Evolutionary conservation across 2,888 invertebrate genomes (phyloP).

Genomic region (Ectemnius continuus): DNA sequence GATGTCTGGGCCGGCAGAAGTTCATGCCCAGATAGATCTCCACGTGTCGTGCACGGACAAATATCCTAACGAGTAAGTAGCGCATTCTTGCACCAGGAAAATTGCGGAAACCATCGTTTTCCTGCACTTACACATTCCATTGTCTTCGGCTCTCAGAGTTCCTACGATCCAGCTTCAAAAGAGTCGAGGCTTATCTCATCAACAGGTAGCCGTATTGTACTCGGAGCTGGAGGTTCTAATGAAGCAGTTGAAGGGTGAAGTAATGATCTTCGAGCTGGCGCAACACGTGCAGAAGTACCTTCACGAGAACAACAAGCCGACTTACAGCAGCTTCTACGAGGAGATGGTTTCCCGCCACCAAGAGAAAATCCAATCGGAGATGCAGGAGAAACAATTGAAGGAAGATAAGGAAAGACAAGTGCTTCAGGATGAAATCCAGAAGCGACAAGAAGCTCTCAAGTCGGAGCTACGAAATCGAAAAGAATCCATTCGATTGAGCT

Average conservation of each 20-base stretch:
- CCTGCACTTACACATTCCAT: neutral
- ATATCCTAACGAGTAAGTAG: slow-evolving; percentile 90
- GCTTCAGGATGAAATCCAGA: slow-evolving; percentile 86
- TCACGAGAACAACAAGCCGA: slow-evolving; percentile 89
- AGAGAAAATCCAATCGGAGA: slow-evolving; percentile 83
- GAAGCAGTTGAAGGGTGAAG: slow-evolving; percentile 84
- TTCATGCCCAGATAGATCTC: slow-evolving; percentile 87
- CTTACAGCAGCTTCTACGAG: slow-evolving; percentile 91
- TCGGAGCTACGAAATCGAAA: slow-evolving; percentile 82
- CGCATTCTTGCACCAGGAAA: neutral
- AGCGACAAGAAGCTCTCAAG: slow-evolving; percentile 87
- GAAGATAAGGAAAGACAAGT: slow-evolving; percentile 81
- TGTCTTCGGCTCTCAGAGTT: slow-evolving; percentile 77
- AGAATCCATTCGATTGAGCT: slow-evolving; percentile 61
- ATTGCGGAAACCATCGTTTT: neutral
- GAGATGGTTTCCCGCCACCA: slow-evolving; percentile 90
- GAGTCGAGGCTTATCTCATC: slow-evolving; percentile 88
- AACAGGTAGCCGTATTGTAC: slow-evolving; percentile 82
- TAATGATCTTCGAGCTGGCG: slow-evolving; percentile 92
- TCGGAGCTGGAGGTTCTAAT: slow-evolving; percentile 82
- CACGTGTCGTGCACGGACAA: slow-evolving; percentile 86
- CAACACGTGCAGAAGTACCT: slow-evolving; percentile 90
- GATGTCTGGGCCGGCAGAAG: slow-evolving; percentile 83
- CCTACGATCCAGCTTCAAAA: slow-evolving; percentile 87
- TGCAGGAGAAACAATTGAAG: slow-evolving; percentile 82